A percentile compares a stretch with the other conserved stretches of the same genome.
phyloP scores from a whole-genome alignment of 2,888 invertebrate species.

The Cordylochernes scorpioides region DNA sequence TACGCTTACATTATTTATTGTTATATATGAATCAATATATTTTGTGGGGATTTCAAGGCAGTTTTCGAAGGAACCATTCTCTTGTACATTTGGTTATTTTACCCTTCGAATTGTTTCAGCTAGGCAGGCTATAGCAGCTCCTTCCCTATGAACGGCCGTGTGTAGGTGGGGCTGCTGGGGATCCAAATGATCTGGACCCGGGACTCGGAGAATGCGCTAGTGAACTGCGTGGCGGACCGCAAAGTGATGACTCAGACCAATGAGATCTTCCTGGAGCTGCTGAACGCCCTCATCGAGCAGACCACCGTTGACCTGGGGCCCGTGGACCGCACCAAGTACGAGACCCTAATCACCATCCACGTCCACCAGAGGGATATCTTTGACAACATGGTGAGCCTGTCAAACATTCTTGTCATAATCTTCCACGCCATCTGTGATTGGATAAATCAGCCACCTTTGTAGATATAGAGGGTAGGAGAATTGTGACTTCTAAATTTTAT shows the following conservation, averaged over 20 bases:
- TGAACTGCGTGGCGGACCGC: constrained; percentile 67
- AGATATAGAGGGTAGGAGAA: no score
- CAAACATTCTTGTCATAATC: not conserved
- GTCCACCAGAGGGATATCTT: constrained; percentile 93
- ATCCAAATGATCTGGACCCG: constrained; percentile 93
- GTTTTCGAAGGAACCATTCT: no score
- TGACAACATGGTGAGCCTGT: constrained; percentile 52
- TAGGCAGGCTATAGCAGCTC: no score
- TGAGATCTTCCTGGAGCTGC: constrained; percentile 64
- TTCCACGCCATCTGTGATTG: no score
- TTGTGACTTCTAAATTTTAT: no score
- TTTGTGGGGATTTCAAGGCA: no score
- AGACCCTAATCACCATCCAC: constrained; percentile 85
- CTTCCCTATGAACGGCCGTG: no score
- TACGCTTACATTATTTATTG: no score
- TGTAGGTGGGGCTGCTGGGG: constrained; percentile 50
- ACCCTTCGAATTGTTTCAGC: no score
- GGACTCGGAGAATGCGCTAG: constrained; percentile 64
- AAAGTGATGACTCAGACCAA: constrained; percentile 88
- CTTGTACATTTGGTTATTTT: no score
- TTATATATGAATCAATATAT: no score
- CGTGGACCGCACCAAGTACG: constrained; percentile 77
- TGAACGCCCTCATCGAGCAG: constrained; percentile 79
- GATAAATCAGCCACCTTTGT: no score
- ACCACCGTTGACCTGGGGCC: constrained; percentile 69